Base-by-base conservation (phyloP, 2,888 invertebrate species). In the Sclerodermus sp. region DNA sequence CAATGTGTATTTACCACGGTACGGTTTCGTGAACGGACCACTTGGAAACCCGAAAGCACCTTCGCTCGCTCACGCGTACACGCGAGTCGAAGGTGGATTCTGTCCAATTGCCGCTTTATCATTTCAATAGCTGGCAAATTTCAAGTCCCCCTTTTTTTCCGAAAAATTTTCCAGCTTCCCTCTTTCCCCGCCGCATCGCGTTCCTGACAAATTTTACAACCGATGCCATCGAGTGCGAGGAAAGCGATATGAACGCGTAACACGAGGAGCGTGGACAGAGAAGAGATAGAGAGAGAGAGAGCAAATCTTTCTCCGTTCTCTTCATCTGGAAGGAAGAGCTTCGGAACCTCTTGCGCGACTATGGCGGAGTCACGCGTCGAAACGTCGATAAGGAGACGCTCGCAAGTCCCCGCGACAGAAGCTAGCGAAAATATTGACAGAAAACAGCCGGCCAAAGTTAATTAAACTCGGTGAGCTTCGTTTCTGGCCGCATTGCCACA, bases 1-100 rank as follows among this genome's bases (percentile, higher is more conserved):
- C 77, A 77, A 75, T 77, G 74, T 77, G 74, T 77, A 76, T 77
- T 76, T 76, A 75, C 76, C 74, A 76, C 67, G 55, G 34, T 44
- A 42, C 38, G 38, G 55, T 64, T 41, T 23, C 41, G 41, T 23
- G 59, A 55, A 64, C 31, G 45, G 36, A 14, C 37, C n/a, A 29
- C 60, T 51, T 49, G 43, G 37, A 52, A 47, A 13, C 30, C 31
- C 18, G 49, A 46, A 51, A 51, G 57, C 58, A 58, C 60, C 62
- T 23, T 23, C 23, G 23, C 23, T 59, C 49, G 37, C 51, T 40
- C 51, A 43, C 49, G 42, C 58, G 47, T 51, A 41, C 47, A 45
- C 45, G 37, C 14, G 45, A 29, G 23, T 41, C 6, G 13, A 41
- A n/a, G 18, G 39, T n/a, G 39, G 13, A 12, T 34, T 8, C n/a